Evolutionary conservation across 2,888 invertebrate genomes (phyloP).

Genomic region (Dysmachus trigonus): DNA sequence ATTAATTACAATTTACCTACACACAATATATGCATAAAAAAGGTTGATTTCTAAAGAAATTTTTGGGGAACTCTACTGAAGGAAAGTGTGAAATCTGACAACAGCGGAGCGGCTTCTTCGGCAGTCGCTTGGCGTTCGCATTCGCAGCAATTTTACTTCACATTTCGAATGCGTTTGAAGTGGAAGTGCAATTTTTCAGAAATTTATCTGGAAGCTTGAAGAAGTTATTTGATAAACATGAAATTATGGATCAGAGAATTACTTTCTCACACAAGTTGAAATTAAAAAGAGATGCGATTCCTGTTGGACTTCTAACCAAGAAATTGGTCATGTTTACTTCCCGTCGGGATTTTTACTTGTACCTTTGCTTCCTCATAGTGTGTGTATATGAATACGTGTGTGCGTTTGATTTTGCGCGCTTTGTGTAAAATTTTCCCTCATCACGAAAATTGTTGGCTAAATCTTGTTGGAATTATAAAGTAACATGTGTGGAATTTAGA

Average conservation of each 20-base stretch:
- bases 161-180: neutral
- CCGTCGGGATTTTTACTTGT: neutral
- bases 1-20: neutral
- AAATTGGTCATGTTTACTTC: neutral
- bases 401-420: neutral
- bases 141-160: neutral
- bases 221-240: neutral
- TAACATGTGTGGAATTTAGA: neutral
- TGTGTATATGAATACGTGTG: neutral
- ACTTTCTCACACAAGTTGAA: neutral
- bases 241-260: too few species aligned
- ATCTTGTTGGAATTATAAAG: neutral
- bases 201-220: neutral
- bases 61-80: neutral
- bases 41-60: neutral
- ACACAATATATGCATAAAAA: neutral
- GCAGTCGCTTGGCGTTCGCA: neutral
- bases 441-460: neutral
- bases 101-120: neutral
- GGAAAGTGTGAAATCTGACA: neutral
- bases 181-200: neutral
- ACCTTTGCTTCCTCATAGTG: neutral
- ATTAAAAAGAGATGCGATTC: neutral
- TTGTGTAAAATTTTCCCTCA: neutral
- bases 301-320: neutral